These are phyloP conservation scores for Protophormia terraenovae DNA, from an alignment of 2,888 invertebrate species.

Conservation along the genomic window DNA sequence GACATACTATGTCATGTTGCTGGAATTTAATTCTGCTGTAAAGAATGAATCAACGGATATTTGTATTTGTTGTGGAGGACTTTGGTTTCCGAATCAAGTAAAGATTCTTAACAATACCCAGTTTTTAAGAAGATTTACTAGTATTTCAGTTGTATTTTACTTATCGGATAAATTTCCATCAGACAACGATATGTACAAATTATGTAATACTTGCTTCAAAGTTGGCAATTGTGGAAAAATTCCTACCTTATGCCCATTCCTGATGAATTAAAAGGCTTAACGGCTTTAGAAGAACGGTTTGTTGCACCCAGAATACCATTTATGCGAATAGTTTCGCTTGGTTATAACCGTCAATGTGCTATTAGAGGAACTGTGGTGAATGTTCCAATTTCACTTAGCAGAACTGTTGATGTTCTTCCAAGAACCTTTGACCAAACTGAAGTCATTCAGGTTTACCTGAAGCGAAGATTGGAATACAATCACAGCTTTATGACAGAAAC, in stretches of 20 bases:
- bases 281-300: conserved; percentile 4
- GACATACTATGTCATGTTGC: no score
- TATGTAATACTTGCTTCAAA: background rate
- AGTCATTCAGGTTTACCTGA: conserved; percentile 21
- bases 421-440: conserved; percentile 24
- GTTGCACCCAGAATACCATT: conserved; percentile 6
- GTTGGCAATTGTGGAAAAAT: background rate
- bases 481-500: no score
- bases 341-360: background rate
- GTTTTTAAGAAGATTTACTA: no score
- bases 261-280: background rate
- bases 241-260: conserved; percentile 7
- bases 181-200: background rate
- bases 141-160: no score
- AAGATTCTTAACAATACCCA: no score
- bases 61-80: no score
- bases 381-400: background rate
- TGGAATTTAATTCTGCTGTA: no score
- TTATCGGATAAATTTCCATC: no score
- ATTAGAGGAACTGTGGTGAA: background rate
- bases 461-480: background rate
- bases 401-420: conserved; percentile 22
- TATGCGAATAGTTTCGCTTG: conserved; percentile 20
- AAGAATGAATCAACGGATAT: no score
- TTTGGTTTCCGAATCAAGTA: no score